Conservation (phyloP, 2,888 invertebrate genomes). For the Cabera pusaria region DNA sequence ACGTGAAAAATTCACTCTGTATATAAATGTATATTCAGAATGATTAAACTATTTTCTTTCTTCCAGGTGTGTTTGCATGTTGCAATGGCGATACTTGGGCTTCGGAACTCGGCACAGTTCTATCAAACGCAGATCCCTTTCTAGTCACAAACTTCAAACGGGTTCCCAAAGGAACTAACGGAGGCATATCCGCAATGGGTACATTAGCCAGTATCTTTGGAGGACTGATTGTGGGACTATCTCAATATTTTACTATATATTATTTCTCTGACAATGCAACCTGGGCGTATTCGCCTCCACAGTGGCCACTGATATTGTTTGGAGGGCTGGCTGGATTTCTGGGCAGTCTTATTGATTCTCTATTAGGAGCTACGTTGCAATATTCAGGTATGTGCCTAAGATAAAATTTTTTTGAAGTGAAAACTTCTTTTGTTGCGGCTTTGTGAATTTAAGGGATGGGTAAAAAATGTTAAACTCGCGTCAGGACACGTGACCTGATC, state of each 20-base stretch:
- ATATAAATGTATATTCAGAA: too few species aligned
- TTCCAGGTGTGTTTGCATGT: constrained; percentile 88
- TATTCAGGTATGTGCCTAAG: constrained; percentile 94
- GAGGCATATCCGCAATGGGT: constrained; percentile 88
- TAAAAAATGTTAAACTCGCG: too few species aligned
- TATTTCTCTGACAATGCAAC: constrained; percentile 84
- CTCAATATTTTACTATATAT: constrained; percentile 87
- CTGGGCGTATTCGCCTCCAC: constrained; percentile 85
- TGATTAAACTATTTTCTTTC: too few species aligned
- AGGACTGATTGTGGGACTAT: constrained; percentile 87
- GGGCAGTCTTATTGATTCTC: constrained; percentile 92
- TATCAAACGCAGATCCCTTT: constrained; percentile 86
- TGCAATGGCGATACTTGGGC: constrained; percentile 96
- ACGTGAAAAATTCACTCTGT: too few species aligned
- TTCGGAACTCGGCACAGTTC: constrained; percentile 92
- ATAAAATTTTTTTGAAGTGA: too few species aligned
- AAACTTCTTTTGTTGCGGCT: too few species aligned
- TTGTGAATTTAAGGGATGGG: too few species aligned
- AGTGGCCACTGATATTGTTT: constrained; percentile 90
- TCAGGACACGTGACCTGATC: too few species aligned
- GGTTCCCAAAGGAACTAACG: constrained; percentile 95
- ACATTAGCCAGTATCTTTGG: constrained; percentile 84
- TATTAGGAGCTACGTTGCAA: constrained; percentile 93
- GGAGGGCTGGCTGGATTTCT: constrained; percentile 89
- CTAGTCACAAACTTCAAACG: constrained; percentile 88